Evolutionary conservation across 1,140 invertebrate species (phyloP).

Genomic region (Ceratina australensis): DNA sequence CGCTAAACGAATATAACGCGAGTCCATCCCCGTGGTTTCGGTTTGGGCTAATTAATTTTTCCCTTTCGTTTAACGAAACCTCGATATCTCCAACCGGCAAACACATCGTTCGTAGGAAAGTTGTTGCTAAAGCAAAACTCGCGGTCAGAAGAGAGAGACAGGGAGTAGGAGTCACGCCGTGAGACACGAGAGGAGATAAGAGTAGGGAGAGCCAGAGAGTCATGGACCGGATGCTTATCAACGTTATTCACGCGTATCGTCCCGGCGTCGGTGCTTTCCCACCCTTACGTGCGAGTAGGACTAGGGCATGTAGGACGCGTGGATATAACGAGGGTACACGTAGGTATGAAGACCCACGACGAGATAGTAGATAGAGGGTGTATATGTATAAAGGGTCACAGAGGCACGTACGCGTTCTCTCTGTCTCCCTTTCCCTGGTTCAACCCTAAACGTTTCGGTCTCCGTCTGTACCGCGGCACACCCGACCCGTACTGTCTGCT

Average conservation of each 20-base stretch:
- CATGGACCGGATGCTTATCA: constrained; percentile 52
- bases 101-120: not conserved
- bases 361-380: constrained; percentile 56
- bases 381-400: constrained; percentile 44
- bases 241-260: constrained; percentile 58
- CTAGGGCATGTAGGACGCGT: not conserved
- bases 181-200: constrained; percentile 16
- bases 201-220: constrained; percentile 12
- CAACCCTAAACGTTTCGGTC: not conserved
- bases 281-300: not conserved
- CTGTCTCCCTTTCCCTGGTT: not conserved
- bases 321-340: constrained; percentile 48
- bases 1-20: not conserved
- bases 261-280: constrained; percentile 34
- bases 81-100: not conserved
- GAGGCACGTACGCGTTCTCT: constrained; percentile 31
- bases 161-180: not conserved
- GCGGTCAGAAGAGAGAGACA: not conserved
- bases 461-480: not conserved
- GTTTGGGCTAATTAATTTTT: constrained; percentile 47
- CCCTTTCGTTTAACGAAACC: not conserved
- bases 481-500: constrained; percentile 27
- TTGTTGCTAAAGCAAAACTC: constrained; percentile 5
- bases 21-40: not conserved
- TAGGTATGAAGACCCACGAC: constrained; percentile 41